A percentile compares a stretch with the other conserved stretches of the same genome.
Conservation (phyloP, 2,113 vertebrate species). For the Myotis yumanensis region DNA sequence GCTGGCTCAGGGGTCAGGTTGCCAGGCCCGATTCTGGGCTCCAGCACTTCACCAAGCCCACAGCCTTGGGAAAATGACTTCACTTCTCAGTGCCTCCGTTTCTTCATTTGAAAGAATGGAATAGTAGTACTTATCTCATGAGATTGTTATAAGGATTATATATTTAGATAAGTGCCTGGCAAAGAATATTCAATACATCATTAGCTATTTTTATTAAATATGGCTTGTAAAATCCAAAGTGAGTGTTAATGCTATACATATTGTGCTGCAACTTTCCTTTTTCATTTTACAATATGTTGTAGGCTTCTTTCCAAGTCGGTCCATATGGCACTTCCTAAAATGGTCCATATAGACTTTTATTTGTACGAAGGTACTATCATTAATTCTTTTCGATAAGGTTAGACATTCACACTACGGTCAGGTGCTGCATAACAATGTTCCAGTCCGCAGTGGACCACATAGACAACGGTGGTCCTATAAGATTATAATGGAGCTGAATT, state of each 20-base stretch:
- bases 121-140: not conserved
- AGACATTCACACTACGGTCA: not conserved
- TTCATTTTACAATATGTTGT: conserved; percentile 35
- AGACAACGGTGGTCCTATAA: too few species aligned
- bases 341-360: not conserved
- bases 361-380: not conserved
- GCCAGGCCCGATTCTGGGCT: not conserved
- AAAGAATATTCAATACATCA: not conserved
- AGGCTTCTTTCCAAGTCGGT: conserved; percentile 52
- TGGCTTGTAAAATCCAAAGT: conserved; percentile 25
- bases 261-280: not conserved
- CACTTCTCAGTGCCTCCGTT: not conserved
- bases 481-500: not conserved
- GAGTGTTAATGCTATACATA: not conserved
- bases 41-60: not conserved
- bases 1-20: fast-evolving
- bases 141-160: not conserved
- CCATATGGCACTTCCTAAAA: conserved; percentile 20
- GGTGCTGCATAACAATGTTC: not conserved
- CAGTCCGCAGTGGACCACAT: too few species aligned
- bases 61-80: not conserved
- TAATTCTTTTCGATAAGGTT: not conserved
- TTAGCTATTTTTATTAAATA: conserved; percentile 48
- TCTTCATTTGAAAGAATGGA: not conserved
- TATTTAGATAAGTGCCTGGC: conserved; percentile 17